Evolutionary conservation across 2,113 vertebrate species (phyloP).

Genomic region (Manacus vitellinus): DNA sequence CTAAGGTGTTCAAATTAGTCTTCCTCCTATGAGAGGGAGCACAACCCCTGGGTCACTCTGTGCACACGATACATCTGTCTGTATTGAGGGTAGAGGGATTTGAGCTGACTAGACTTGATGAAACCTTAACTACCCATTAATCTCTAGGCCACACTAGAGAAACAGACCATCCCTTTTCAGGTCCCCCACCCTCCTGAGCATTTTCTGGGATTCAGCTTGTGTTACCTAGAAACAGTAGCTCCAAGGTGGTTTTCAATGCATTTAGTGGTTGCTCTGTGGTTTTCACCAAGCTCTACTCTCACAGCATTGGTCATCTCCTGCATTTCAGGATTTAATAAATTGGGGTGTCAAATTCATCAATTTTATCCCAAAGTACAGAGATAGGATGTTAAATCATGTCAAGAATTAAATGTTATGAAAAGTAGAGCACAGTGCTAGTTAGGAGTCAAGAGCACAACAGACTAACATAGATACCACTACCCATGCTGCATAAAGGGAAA

Average conservation of each 20-base stretch:
- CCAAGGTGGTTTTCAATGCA: background rate
- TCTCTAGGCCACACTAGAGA: background rate
- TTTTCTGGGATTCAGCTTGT: background rate
- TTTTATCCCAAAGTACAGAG: background rate
- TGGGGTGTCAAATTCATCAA: background rate
- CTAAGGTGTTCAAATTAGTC: background rate
- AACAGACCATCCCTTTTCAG: background rate
- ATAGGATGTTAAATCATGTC: background rate
- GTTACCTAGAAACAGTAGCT: background rate
- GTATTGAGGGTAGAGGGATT: background rate
- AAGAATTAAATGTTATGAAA: background rate
- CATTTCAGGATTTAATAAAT: background rate
- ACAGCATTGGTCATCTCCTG: background rate
- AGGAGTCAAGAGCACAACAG: background rate
- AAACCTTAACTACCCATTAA: background rate
- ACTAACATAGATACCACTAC: background rate
- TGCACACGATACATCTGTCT: rapidly evolving
- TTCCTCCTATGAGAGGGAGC: background rate
- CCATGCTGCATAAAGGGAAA: background rate
- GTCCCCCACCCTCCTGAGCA: background rate
- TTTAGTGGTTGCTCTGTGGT: background rate
- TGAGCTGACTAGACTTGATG: background rate
- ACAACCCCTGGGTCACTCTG: background rate
- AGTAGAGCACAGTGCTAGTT: background rate
- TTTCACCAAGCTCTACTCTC: background rate